Percentiles rank a stretch among this genome's conserved stretches.
Conservation (phyloP, 2,113 vertebrate genomes). For the Rynchops niger region DNA sequence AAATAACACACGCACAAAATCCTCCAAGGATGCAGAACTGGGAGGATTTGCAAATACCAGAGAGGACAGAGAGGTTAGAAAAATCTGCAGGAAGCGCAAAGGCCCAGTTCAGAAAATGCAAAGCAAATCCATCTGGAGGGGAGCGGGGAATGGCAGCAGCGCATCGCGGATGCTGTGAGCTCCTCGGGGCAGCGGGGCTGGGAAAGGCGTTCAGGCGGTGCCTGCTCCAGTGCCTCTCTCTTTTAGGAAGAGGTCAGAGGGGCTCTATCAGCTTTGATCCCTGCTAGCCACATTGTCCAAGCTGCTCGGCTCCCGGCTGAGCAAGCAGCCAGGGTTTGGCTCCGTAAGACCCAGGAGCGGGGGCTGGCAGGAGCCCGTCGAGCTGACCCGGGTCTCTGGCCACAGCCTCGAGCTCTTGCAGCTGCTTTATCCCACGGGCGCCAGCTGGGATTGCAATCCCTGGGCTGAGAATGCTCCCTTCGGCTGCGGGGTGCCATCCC, state of each 20-base stretch:
- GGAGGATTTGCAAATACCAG: conserved; percentile 54
- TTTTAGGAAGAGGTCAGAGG: background rate
- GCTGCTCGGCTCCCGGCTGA: background rate
- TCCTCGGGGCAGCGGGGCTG: background rate
- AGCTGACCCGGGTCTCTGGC: background rate
- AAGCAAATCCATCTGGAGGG: conserved; percentile 41
- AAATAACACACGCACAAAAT: conserved; percentile 29
- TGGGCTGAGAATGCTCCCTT: background rate
- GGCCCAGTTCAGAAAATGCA: background rate
- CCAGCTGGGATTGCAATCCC: background rate
- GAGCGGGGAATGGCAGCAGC: background rate
- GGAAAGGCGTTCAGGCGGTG: background rate
- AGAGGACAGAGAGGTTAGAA: conserved; percentile 54
- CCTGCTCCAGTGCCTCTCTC: background rate
- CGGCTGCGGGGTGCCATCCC: rapidly evolving
- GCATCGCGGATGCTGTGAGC: rapidly evolving
- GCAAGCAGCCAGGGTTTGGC: background rate
- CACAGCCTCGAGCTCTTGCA: background rate
- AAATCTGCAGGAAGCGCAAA: conserved; percentile 20
- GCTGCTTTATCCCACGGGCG: rapidly evolving
- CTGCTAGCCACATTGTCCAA: background rate
- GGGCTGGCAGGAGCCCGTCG: background rate
- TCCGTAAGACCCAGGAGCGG: rapidly evolving
- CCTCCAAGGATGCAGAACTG: conserved; percentile 21
- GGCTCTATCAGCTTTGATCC: background rate